phyloP scores from a whole-genome alignment of 2,888 invertebrate genomes.

The Invenusta paracnida region DNA sequence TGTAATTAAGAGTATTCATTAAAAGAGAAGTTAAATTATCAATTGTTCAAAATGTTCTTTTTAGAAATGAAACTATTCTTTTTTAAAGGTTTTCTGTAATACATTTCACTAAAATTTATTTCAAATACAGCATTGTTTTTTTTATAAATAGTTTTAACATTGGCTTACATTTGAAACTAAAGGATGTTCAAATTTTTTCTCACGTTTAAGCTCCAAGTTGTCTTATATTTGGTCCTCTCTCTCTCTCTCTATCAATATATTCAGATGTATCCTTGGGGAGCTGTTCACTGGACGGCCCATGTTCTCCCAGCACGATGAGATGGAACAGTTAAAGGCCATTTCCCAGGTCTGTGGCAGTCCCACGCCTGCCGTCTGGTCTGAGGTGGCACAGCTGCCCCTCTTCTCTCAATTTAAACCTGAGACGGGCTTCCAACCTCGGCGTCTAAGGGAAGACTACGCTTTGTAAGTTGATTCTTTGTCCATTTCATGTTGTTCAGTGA shows the following conservation, averaged over 20 bases:
- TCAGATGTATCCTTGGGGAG: conserved; percentile 89
- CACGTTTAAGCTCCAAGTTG: too few species aligned
- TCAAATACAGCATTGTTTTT: too few species aligned
- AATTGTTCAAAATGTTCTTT: too few species aligned
- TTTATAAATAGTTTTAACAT: conserved; percentile 59
- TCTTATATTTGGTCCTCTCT: too few species aligned
- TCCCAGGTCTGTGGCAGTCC: conserved; percentile 90
- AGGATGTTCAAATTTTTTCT: background rate
- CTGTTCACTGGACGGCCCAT: conserved; percentile 89
- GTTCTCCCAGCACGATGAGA: conserved; percentile 88
- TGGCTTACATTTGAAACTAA: conserved; percentile 77
- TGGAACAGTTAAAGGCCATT: conserved; percentile 87
- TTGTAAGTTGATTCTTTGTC: too few species aligned
- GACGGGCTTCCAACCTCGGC: conserved; percentile 77
- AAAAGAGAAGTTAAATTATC: too few species aligned
- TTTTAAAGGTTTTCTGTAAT: too few species aligned
- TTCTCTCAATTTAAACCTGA: conserved; percentile 87
- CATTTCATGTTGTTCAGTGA: too few species aligned
- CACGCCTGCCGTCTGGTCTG: conserved; percentile 90
- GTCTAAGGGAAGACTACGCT: conserved; percentile 59
- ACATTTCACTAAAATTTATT: too few species aligned
- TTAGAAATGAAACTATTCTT: too few species aligned
- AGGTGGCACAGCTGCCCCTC: conserved; percentile 82
- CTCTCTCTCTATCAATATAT: too few species aligned
- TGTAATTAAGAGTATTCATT: too few species aligned